Percentiles rank a stretch among this genome's conserved stretches.
These are phyloP conservation scores for Montipora efflorescens DNA, from an alignment of 64 coral and sea anemone species.

Conservation along the genomic window DNA sequence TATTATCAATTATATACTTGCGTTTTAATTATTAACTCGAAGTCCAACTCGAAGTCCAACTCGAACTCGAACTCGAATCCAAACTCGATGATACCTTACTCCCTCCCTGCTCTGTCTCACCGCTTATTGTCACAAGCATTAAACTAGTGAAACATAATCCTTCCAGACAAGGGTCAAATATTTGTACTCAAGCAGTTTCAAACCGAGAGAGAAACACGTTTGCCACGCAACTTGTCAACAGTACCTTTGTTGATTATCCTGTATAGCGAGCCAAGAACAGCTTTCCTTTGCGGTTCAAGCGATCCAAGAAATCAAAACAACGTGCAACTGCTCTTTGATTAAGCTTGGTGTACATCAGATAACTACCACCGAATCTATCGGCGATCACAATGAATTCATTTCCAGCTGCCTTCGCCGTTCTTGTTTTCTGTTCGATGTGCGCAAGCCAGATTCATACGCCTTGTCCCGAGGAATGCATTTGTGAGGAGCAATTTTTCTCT, in stretches of 20 bases:
- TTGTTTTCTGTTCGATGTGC: background rate
- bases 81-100: too few relatives aligned
- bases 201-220: background rate
- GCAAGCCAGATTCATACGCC: background rate
- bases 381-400: background rate
- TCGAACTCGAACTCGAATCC: too few relatives aligned
- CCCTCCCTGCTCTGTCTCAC: too few relatives aligned
- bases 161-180: constrained; percentile 19
- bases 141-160: constrained; percentile 7
- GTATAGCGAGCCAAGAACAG: too few relatives aligned
- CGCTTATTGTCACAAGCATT: too few relatives aligned
- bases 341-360: too few relatives aligned
- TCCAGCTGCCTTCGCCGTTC: background rate
- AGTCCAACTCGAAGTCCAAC: too few relatives aligned
- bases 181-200: background rate
- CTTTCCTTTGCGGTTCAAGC: too few relatives aligned
- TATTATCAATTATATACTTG: too few relatives aligned
- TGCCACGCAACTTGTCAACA: background rate
- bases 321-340: background rate
- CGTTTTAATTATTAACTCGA: too few relatives aligned
- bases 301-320: background rate
- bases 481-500: constrained; percentile 11
- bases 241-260: too few relatives aligned
- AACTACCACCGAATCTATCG: background rate
- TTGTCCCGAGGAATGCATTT: constrained; percentile 54